A percentile compares a stretch with the other conserved stretches of the same genome.
phyloP scores from a whole-genome alignment of 2,797 vertebrate genomes.

The Picus viridis region DNA sequence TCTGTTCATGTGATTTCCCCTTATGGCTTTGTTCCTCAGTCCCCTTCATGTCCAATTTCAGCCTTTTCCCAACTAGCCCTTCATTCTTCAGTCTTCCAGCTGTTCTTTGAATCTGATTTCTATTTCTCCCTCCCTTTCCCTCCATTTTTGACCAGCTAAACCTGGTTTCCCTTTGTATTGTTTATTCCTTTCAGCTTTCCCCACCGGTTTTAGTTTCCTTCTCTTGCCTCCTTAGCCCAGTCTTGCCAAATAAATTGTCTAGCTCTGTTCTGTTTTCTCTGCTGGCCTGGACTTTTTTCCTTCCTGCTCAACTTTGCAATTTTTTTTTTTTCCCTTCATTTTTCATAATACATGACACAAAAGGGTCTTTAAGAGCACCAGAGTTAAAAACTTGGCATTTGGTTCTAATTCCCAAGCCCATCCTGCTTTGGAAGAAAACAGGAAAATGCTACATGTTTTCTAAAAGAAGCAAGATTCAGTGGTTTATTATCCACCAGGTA shows the following conservation, averaged over 20 bases:
- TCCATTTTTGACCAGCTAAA: background rate
- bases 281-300: background rate
- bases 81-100: background rate
- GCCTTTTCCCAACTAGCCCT: background rate
- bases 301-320: background rate
- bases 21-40: background rate
- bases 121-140: background rate
- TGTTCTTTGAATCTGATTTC: background rate
- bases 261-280: background rate
- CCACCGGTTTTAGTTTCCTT: background rate
- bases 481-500: background rate
- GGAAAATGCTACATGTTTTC: background rate
- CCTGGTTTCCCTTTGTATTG: background rate
- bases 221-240: background rate
- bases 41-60: background rate
- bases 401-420: background rate
- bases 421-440: conserved; percentile 14
- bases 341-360: background rate
- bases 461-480: background rate
- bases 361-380: background rate
- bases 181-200: background rate
- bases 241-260: background rate
- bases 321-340: background rate
- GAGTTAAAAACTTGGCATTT: conserved; percentile 19
- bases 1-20: background rate